A percentile compares a stretch with the other conserved stretches of the same genome.
phyloP scores from a whole-genome alignment of 2,888 invertebrate species.

The Diloba caeruleocephala region DNA sequence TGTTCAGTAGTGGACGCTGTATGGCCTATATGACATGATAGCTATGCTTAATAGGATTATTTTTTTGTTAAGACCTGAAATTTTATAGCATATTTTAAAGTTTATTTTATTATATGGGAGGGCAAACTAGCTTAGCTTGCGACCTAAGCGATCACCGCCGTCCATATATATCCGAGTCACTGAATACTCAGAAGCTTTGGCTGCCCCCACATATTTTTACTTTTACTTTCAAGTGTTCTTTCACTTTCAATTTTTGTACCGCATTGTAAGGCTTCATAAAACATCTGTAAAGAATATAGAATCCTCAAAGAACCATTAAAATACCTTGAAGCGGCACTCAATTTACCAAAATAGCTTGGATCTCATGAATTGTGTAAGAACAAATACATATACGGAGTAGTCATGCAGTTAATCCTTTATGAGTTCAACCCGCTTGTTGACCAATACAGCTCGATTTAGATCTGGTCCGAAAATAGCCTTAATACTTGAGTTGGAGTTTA shows the following conservation, averaged over 20 bases:
- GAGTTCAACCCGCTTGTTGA: slow-evolving; percentile 46
- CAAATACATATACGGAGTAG: slow-evolving; percentile 6
- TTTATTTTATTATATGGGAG: too few species aligned
- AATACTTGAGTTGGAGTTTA: slow-evolving; percentile 42
- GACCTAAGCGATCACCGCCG: too few species aligned
- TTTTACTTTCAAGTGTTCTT: slow-evolving; percentile 14
- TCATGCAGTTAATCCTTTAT: slow-evolving; percentile 42
- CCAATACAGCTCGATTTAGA: slow-evolving; percentile 49
- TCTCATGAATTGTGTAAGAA: slow-evolving; percentile 25
- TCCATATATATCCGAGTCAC: too few species aligned
- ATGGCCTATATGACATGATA: too few species aligned
- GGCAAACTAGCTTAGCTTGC: too few species aligned
- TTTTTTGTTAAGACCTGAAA: too few species aligned
- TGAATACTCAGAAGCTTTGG: neutral
- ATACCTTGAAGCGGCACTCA: slow-evolving; percentile 19
- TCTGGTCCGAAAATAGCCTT: slow-evolving; percentile 38
- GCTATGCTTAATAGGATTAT: too few species aligned
- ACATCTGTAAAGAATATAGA: slow-evolving; percentile 3
- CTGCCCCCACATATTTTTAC: neutral
- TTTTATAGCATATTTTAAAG: too few species aligned
- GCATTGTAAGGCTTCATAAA: neutral
- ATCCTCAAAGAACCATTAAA: slow-evolving; percentile 10
- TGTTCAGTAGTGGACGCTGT: too few species aligned
- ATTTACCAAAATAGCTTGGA: slow-evolving; percentile 25
- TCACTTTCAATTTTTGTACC: slow-evolving; percentile 9